Conservation (phyloP, 2,113 vertebrate species). For the Hemibagrus wyckioides region DNA sequence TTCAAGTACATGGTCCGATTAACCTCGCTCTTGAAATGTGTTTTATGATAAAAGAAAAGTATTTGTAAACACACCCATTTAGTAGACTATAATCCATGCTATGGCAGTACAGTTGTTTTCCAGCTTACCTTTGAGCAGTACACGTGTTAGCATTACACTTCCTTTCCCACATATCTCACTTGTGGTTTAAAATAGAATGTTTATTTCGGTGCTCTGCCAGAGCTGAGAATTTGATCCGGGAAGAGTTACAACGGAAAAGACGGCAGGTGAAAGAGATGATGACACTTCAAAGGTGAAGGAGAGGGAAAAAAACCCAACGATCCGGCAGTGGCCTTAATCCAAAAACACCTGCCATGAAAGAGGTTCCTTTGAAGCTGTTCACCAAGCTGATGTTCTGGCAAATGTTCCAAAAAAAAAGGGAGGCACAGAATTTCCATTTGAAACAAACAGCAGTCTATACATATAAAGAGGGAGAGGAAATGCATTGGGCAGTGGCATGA, state of each 20-base stretch:
- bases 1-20: background rate
- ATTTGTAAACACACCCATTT: background rate
- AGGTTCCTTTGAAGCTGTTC: constrained; percentile 68
- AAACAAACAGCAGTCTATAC: constrained; percentile 37
- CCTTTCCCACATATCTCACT: constrained; percentile 43
- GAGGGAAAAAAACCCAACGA: constrained; percentile 48
- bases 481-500: background rate
- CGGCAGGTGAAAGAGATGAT: constrained; percentile 62
- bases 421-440: constrained; percentile 47
- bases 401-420: constrained; percentile 46
- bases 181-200: constrained; percentile 47
- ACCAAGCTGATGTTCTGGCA: constrained; percentile 56
- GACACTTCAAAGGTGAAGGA: constrained; percentile 72
- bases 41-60: background rate
- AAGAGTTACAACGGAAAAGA: constrained; percentile 51
- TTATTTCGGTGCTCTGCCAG: constrained; percentile 48
- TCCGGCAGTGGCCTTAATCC: constrained; percentile 75
- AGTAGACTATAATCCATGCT: background rate
- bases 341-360: constrained; percentile 75
- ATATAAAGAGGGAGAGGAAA: background rate
- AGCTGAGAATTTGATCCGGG: constrained; percentile 50
- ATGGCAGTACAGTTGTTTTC: constrained; percentile 23
- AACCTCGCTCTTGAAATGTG: background rate
- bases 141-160: constrained; percentile 40
- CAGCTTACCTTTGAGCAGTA: constrained; percentile 15